These are phyloP conservation scores for Pheucticus melanocephalus DNA, from an alignment of 2,113 vertebrate species.

Conservation along the genomic window DNA sequence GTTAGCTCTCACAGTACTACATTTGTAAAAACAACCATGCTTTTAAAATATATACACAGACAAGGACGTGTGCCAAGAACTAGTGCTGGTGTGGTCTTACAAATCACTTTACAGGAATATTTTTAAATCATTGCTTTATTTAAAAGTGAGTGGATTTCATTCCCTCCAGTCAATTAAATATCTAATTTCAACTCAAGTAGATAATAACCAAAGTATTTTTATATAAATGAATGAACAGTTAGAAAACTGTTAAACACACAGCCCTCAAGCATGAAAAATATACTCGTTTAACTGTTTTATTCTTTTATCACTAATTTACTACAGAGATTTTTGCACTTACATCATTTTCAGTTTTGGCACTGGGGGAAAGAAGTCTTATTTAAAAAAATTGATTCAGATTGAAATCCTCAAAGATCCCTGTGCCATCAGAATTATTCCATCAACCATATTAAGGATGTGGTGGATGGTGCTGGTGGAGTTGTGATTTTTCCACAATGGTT, in stretches of 20 bases:
- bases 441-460: background rate
- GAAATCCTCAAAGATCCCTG: background rate
- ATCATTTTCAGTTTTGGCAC: constrained; percentile 38
- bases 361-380: constrained; percentile 47
- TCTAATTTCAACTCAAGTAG: constrained; percentile 74
- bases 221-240: constrained; percentile 72
- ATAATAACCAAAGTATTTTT: constrained; percentile 75
- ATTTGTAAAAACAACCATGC: constrained; percentile 79
- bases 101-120: constrained; percentile 77
- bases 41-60: constrained; percentile 76
- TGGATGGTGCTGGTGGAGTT: background rate
- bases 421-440: background rate
- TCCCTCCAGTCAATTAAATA: constrained; percentile 79
- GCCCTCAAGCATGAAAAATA: constrained; percentile 67
- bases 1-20: constrained; percentile 76
- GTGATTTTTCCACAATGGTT: background rate
- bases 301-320: constrained; percentile 70
- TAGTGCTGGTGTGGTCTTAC: constrained; percentile 79
- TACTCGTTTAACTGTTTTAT: constrained; percentile 67
- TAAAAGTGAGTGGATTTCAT: constrained; percentile 73
- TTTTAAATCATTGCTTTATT: constrained; percentile 72
- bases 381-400: constrained; percentile 11
- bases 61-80: constrained; percentile 71
- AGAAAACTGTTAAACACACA: constrained; percentile 74
- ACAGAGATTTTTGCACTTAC: constrained; percentile 49